Conservation (phyloP, 2,797 vertebrate genomes). For the Apodemus agrarius region DNA sequence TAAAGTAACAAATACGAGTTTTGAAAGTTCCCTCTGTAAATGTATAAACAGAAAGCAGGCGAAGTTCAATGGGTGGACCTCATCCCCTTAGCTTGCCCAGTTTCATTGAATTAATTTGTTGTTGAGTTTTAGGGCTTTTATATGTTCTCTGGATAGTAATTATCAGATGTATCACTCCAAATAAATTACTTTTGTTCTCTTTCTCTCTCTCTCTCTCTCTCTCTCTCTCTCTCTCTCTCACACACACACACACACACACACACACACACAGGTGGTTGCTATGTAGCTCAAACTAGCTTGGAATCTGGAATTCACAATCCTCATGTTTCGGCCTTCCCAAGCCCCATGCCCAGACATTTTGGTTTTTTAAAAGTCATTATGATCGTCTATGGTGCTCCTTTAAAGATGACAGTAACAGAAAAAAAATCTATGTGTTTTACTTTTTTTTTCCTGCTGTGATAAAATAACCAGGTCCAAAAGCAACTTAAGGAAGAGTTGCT, state of each 20-base stretch:
- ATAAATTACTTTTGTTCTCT: not conserved
- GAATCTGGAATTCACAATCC: not conserved
- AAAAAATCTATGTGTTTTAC: not conserved
- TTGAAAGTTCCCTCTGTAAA: not conserved
- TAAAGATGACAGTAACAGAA: conserved; percentile 22
- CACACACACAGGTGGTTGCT: not conserved
- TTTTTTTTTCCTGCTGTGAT: not conserved
- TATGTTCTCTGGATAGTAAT: not conserved
- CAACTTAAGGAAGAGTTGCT: not conserved
- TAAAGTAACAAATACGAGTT: conserved; percentile 10
- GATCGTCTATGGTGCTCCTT: not conserved
- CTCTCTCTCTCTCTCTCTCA: too few relatives aligned
- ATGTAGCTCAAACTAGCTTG: not conserved
- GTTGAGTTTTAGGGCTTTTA: not conserved
- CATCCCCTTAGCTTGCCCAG: not conserved
- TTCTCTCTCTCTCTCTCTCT: not conserved
- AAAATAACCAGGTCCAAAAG: not conserved
- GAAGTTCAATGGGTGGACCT: not conserved
- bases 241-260: not conserved
- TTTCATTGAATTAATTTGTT: not conserved
- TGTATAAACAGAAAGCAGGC: not conserved
- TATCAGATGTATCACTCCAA: not conserved
- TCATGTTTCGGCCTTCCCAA: not conserved
- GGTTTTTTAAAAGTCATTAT: not conserved
- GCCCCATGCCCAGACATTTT: not conserved